Base-by-base conservation (phyloP, 2,888 invertebrate species). In the Bombyx huttoni region DNA sequence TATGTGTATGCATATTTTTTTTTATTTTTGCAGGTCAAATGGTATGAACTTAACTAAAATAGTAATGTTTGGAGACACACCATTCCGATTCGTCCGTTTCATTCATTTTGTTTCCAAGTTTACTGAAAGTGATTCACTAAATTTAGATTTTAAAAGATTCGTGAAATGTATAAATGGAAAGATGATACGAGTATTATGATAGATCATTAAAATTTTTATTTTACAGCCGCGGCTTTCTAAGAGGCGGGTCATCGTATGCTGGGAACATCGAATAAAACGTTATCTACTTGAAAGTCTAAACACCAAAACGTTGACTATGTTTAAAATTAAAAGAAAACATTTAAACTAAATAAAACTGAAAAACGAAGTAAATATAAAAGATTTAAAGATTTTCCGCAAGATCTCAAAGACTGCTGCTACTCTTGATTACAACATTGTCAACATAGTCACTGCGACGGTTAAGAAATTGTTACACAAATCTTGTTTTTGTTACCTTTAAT, bases 171-270 rank as follows among this genome's bases (percentile, higher is more conserved):
- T 24, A 2, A 24, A 24, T 24, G 24, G 5, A 24, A 24, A 24
- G 24, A 24, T 24, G 24, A 24, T 24, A n/a, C n/a, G n/a, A 50
- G 24, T 52, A 35, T 8, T 35, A 40, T 52, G 50, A 40, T 40
- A 1, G 8, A 54, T 53, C 49, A 54, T 50, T 13, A 34, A 40
- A 13, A n/a, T 13, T 62, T 71, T 73, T 70, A 57, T 68, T 72
- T 87, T 88, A 67, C 88, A 88, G 88, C 87, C 75, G 85, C 87
- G 73, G 87, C 85, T 73, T 87, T 64, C 78, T 88, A 83, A 84
- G 71, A 74, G 73, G 73, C 70, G 69, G 54, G 67, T 61, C 78
- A 75, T 67, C 80, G 78, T 77, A 70, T 60, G 68, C 62, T 68
- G 59, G 69, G 67, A 69, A 62, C 65, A 67, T 64, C 63, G 65